phyloP scores from a whole-genome alignment of 2,888 invertebrate species.

The Pollenia amentaria region DNA sequence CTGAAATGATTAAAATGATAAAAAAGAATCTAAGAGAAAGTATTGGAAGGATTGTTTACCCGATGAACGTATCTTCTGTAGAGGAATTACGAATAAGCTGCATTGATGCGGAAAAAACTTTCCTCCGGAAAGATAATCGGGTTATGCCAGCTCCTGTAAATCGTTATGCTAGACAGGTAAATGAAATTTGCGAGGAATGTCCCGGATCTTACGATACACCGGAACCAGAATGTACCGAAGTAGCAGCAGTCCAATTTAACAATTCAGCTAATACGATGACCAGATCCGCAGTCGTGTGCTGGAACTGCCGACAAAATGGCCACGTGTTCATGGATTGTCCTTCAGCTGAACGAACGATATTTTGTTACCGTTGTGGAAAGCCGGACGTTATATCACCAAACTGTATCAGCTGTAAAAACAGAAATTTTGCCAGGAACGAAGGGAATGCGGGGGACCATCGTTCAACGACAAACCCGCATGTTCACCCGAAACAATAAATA shows the following conservation, averaged over 20 bases:
- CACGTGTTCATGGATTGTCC: constrained; percentile 14
- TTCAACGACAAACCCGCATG: neutral
- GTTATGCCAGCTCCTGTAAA: neutral
- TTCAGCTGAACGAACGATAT: neutral
- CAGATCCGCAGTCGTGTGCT: neutral
- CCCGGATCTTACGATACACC: neutral
- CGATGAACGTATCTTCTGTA: neutral
- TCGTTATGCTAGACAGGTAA: neutral
- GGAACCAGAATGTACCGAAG: neutral
- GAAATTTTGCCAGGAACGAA: neutral
- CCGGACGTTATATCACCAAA: constrained; percentile 3
- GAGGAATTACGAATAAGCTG: neutral
- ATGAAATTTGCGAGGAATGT: neutral
- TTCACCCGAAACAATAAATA: neutral
- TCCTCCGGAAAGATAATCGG: neutral
- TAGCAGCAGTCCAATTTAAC: neutral
- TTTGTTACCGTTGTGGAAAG: neutral
- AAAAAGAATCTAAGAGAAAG: constrained; percentile 7
- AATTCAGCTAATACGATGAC: neutral
- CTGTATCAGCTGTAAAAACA: neutral
- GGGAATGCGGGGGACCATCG: constrained; percentile 6
- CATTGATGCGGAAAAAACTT: neutral
- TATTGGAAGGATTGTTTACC: constrained; percentile 4
- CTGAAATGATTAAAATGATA: constrained; percentile 8
- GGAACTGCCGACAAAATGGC: constrained; percentile 19